phyloP scores from a whole-genome alignment of 2,113 vertebrate species.

The Elachura formosa region DNA sequence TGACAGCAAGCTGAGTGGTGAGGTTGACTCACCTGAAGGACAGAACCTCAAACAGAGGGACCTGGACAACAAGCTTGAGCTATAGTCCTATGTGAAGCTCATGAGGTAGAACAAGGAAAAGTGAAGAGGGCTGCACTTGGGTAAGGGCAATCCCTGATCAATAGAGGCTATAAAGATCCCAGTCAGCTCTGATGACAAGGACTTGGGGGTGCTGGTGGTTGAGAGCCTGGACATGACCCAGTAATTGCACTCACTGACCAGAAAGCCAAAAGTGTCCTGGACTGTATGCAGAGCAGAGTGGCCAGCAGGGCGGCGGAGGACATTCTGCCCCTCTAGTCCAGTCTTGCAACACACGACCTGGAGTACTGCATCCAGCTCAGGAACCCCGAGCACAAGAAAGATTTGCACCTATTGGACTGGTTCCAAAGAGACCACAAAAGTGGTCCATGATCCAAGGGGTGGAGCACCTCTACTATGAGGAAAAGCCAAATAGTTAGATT shows the following conservation, averaged over 20 bases:
- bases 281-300: not conserved
- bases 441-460: not conserved
- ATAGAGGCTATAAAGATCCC: not conserved
- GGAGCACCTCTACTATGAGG: not conserved
- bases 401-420: not conserved
- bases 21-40: not conserved
- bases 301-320: fast-evolving
- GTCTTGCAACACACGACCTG: not conserved
- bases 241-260: fast-evolving
- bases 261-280: not conserved
- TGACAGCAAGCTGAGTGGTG: not conserved
- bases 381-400: not conserved
- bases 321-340: not conserved
- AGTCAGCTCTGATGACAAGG: not conserved
- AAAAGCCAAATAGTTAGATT: not conserved
- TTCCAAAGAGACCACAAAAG: not conserved
- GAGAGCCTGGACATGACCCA: not conserved
- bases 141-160: fast-evolving
- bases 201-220: not conserved
- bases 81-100: not conserved
- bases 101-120: not conserved
- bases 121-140: not conserved
- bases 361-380: not conserved
- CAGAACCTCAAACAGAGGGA: not conserved
- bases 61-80: not conserved